Evolutionary conservation across 2,888 invertebrate species (phyloP), one percentile per base, ranked within the genome.

Genomic region (Camponotus fellah): DNA sequence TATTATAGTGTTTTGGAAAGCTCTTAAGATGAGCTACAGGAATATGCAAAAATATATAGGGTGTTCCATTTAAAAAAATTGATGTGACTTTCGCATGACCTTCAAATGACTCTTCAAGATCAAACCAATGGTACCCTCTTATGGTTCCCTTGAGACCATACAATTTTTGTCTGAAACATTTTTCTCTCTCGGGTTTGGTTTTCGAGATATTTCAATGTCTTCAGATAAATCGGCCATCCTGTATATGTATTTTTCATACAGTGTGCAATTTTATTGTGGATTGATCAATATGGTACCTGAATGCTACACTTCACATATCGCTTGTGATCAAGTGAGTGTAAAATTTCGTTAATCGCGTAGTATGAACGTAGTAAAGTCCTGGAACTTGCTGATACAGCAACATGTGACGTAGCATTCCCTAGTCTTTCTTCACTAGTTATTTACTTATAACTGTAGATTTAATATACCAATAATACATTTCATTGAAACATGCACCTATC

Each of bases 241-340:
- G 85, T 77, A 87, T 88, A 91, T 91, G 92, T 93, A 92, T 93
- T 93, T 92, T 93, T 92, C 92, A 91, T 93, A 93, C 92, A 87
- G 84, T 83, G 77, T 83, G 66, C 86, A 86, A 84, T 85, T 88
- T 81, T 85, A 89, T 81, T 46, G 72, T 87, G 68, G 49, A 85
- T 83, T 75, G 82, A 86, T 64, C 68, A 87, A 86, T 82, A 84
- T 85, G 82, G 77, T 77, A 80, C 53, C 81, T 82, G 79, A 83
- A 77, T 83, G 62, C 72, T 56, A 56, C 40, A 71, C 46, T 69
- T 71, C 32, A 65, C 58, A 74, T 68, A 81, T 82, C 17, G 74
- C 60, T 74, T 80, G 62, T 40, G 71, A 37, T 81, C 68, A 53
- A 10, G 17, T 37, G 82, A 65, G 76, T 58, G 49, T 74, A 37